phyloP scores from a whole-genome alignment of 2,797 vertebrate genomes.

The Pitangus sulphuratus region DNA sequence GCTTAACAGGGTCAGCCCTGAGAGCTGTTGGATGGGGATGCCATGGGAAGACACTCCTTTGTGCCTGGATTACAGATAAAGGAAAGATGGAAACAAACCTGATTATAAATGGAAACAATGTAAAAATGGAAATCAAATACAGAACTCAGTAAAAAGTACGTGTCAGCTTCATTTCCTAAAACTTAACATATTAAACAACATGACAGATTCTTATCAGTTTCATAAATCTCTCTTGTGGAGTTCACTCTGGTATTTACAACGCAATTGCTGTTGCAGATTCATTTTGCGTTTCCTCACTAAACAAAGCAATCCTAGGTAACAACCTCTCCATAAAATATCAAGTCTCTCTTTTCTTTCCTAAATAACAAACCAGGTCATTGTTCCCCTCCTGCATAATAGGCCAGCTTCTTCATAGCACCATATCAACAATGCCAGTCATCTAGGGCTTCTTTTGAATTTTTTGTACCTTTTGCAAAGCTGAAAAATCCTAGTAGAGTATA shows the following conservation, averaged over 20 bases:
- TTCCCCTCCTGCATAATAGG: background rate
- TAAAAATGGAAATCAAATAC: background rate
- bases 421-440: background rate
- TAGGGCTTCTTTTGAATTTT: background rate
- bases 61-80: background rate
- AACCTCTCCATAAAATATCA: background rate
- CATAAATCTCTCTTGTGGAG: background rate
- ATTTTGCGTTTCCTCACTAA: background rate
- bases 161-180: background rate
- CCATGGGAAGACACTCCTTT: background rate
- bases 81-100: background rate
- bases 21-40: background rate
- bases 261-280: background rate
- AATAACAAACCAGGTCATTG: background rate
- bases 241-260: background rate
- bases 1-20: background rate
- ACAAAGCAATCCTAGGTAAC: background rate
- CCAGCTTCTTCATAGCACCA: background rate
- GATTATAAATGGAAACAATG: background rate
- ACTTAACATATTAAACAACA: background rate
- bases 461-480: background rate
- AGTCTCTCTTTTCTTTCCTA: background rate
- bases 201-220: background rate
- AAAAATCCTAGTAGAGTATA: background rate
- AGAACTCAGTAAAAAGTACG: background rate